A percentile compares a stretch with the other conserved stretches of the same genome.
These are phyloP conservation scores for Parthenolecanium corni DNA, from an alignment of 2,888 invertebrate genomes.

Conservation along the genomic window DNA sequence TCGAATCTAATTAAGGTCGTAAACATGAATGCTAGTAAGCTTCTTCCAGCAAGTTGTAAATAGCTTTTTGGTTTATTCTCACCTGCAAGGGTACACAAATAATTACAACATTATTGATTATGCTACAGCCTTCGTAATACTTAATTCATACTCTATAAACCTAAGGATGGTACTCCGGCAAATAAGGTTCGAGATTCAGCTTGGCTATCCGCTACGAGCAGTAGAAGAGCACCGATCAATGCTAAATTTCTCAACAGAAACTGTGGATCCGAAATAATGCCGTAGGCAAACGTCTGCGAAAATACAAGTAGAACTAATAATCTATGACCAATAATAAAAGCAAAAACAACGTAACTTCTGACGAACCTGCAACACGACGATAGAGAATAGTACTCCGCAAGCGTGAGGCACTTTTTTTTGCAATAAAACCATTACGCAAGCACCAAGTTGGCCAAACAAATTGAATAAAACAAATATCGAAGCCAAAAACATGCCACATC, in stretches of 20 bases:
- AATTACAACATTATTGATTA: too few relatives aligned
- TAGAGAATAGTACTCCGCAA: constrained; percentile 84
- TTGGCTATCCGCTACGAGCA: constrained; percentile 88
- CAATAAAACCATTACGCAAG: constrained; percentile 90
- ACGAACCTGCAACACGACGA: constrained; percentile 82
- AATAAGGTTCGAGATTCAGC: constrained; percentile 89
- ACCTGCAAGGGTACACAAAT: constrained; percentile 37
- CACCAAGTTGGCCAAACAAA: constrained; percentile 88
- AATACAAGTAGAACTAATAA: too few relatives aligned
- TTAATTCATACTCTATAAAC: constrained; percentile 36
- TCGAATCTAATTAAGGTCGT: constrained; percentile 91
- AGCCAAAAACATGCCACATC: constrained; percentile 86
- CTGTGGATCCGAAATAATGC: constrained; percentile 96
- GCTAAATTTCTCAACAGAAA: constrained; percentile 93
- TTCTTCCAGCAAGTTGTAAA: constrained; percentile 87
- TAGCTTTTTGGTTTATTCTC: constrained; percentile 96
- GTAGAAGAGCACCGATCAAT: constrained; percentile 87
- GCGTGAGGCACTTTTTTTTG: constrained; percentile 84
- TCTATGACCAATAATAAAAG: too few relatives aligned
- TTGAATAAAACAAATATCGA: constrained; percentile 91
- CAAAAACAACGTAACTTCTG: too few relatives aligned
- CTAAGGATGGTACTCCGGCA: constrained; percentile 83
- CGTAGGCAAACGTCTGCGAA: constrained; percentile 76
- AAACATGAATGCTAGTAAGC: constrained; percentile 97
- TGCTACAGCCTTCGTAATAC: too few relatives aligned